phyloP scores from a whole-genome alignment of 2,888 invertebrate species.

The Nomada ruficornis region DNA sequence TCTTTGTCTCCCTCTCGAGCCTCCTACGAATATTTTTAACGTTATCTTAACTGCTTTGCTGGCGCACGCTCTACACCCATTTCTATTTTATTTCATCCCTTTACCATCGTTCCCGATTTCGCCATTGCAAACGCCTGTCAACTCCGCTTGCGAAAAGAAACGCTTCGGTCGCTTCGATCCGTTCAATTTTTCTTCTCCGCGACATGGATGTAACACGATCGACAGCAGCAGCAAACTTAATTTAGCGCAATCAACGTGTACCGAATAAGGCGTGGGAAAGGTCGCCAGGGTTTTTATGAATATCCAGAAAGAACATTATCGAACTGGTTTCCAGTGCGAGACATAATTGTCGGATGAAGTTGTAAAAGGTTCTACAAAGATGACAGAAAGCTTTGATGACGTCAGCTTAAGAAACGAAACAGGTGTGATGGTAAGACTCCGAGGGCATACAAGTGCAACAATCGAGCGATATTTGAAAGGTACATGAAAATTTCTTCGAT shows the following conservation, averaged over 20 bases:
- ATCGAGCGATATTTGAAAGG: not conserved
- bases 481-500: not conserved
- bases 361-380: not conserved
- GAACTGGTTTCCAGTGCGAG: not conserved
- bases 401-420: too few relatives aligned
- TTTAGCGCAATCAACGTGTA: conserved; percentile 29
- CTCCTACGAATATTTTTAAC: not conserved
- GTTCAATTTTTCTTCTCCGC: not conserved
- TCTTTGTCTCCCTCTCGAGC: not conserved
- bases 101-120: not conserved
- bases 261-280: conserved; percentile 40
- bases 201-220: not conserved
- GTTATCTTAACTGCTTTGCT: not conserved
- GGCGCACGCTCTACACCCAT: not conserved
- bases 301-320: not conserved
- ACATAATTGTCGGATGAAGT: not conserved
- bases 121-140: conserved; percentile 22
- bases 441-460: too few relatives aligned
- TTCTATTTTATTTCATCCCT: not conserved
- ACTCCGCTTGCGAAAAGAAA: conserved; percentile 7
- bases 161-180: conserved; percentile 1
- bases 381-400: not conserved
- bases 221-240: not conserved
- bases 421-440: too few relatives aligned
- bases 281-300: conserved; percentile 18